These are phyloP conservation scores for Rhadinocentrus ornatus DNA, from an alignment of 2,797 vertebrate species.

Conservation along the genomic window DNA sequence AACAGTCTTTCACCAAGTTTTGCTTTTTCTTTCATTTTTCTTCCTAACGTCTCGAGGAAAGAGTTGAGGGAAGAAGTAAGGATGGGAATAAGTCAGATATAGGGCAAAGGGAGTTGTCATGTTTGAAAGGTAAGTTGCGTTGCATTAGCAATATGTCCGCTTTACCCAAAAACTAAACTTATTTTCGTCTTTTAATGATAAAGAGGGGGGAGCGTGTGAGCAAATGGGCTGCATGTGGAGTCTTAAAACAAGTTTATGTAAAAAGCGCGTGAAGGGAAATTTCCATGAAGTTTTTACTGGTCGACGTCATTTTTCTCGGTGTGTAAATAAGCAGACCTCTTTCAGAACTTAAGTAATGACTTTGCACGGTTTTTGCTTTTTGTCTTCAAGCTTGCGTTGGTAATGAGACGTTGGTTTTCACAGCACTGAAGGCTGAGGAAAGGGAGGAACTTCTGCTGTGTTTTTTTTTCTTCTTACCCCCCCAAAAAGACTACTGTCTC, in stretches of 20 bases:
- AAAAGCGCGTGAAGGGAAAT: conserved; percentile 58
- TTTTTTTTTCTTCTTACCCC: conserved; percentile 1
- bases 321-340: conserved; percentile 49
- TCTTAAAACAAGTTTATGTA: conserved; percentile 36
- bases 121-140: conserved; percentile 79
- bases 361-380: conserved; percentile 24
- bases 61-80: conserved; percentile 47
- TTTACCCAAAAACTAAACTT: not conserved
- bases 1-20: conserved; percentile 18
- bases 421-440: conserved; percentile 74
- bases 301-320: conserved; percentile 73
- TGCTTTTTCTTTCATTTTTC: not conserved
- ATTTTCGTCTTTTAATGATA: conserved; percentile 1
- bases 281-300: conserved; percentile 72
- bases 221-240: conserved; percentile 26
- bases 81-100: conserved; percentile 68
- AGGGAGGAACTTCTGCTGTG: conserved; percentile 54
- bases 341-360: conserved; percentile 35
- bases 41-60: conserved; percentile 14
- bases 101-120: conserved; percentile 78
- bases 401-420: conserved; percentile 53
- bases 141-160: conserved; percentile 14
- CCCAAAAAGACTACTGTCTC: conserved; percentile 82
- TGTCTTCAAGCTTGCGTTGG: conserved; percentile 40
- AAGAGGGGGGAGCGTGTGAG: conserved; percentile 19